Evolutionary conservation across 30 jellyfish, hydroid and myxozoan genomes (phyloP), one percentile per base, ranked within the genome.

Genomic region (Aurelia sp.): DNA sequence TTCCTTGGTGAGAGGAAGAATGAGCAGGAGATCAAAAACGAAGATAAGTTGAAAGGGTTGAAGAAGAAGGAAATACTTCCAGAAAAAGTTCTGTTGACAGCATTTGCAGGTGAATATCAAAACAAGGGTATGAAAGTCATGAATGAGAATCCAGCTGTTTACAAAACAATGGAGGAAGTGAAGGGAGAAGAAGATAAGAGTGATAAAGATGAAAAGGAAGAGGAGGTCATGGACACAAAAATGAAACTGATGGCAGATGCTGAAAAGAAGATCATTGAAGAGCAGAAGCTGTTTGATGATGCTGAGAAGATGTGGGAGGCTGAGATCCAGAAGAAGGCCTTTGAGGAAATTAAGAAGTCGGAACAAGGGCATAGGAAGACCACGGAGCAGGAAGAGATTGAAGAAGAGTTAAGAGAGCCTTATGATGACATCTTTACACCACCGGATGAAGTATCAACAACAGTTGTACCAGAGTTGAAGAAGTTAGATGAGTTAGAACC

Each of bases 231-330:
- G 79, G 55, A n/a, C 7, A 69, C 92, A 40, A 82, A 70, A 78
- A 21, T 41, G 21, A 68, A 63, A 24, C 62, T 17, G 30, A 18
- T 57, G 48, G 47, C 50, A 47, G 82, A 84, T 7, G 88, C 67
- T 8, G 82, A 72, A 55, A 65, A 62, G 58, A 50, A 48, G 47
- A 48, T 72, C 30, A 27, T 67, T 3, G 77, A 60, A 61, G 88
- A 71, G 55, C 88, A 84, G 75, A 84, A 84, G 51, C 5, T 57
- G 79, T 84, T 72, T 64, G 88, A 44, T 21, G 88, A 84, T 30
- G 93, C 93, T 2, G 93, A 84, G 53, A 84, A 84, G 82, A 27
- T 22, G 53, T 84, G 93, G 93, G 88, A 84, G 51, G 77, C 57
- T 38, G 82, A 72, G 59, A 72, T 84, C 35, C 19, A 72, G 80